phyloP scores from a whole-genome alignment of 2,113 vertebrate genomes.

The Petroica traversi region DNA sequence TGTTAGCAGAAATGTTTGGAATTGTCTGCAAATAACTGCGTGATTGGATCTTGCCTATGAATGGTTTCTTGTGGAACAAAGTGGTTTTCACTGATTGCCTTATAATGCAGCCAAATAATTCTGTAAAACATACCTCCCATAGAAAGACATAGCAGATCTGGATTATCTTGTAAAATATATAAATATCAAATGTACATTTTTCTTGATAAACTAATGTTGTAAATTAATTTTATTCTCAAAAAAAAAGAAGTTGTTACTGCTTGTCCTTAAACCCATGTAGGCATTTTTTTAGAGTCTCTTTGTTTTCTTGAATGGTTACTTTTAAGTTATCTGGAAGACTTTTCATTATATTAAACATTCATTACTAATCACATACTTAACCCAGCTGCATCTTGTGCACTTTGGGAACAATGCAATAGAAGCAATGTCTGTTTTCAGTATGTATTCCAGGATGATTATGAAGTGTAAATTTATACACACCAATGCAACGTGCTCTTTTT shows the following conservation, averaged over 20 bases:
- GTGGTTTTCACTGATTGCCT: conserved; percentile 78
- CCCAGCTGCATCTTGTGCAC: background rate
- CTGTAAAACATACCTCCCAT: conserved; percentile 67
- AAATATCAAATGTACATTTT: conserved; percentile 34
- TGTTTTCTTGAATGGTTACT: conserved; percentile 5
- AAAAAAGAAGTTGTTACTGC: background rate
- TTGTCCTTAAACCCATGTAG: background rate
- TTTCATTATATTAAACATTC: background rate
- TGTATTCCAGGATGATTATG: background rate
- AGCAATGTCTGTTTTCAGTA: background rate
- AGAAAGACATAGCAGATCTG: conserved; percentile 28
- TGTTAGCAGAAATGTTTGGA: background rate
- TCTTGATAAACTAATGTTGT: conserved; percentile 52
- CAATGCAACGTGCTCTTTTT: background rate
- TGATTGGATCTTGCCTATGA: conserved; percentile 26
- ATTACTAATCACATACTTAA: background rate
- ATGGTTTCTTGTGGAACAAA: conserved; percentile 23
- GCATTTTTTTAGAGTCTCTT: background rate
- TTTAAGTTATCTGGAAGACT: conserved; percentile 15
- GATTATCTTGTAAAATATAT: conserved; percentile 58
- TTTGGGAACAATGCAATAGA: background rate
- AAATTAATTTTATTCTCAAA: conserved; percentile 62
- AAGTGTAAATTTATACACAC: background rate
- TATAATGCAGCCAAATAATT: conserved; percentile 78
- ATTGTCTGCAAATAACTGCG: conserved; percentile 39